These are phyloP conservation scores for Penelope pileata DNA, from an alignment of 2,113 vertebrate genomes.

Conservation along the genomic window DNA sequence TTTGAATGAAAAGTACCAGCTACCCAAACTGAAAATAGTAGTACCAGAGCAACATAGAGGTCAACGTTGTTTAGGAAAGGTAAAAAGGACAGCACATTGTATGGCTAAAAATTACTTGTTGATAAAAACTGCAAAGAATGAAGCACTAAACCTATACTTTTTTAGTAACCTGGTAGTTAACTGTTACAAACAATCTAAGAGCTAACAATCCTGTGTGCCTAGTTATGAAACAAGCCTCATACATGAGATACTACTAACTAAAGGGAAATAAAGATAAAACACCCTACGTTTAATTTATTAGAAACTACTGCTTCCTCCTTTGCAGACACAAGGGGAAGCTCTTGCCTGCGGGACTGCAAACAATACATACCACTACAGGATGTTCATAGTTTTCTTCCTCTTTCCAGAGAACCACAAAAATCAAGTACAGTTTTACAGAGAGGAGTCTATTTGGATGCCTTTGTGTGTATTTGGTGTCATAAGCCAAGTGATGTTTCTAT, in stretches of 20 bases:
- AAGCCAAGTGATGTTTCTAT: conserved; percentile 64
- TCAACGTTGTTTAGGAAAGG: not conserved
- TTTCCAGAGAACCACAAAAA: conserved; percentile 58
- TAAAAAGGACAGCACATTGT: not conserved
- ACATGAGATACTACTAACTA: not conserved
- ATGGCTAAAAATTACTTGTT: not conserved
- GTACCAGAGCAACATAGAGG: not conserved
- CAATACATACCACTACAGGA: conserved; percentile 51
- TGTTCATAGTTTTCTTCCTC: conserved; percentile 43
- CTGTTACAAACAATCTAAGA: not conserved
- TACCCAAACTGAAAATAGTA: not conserved
- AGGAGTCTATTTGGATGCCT: conserved; percentile 22
- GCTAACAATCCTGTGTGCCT: not conserved
- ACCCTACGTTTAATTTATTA: not conserved
- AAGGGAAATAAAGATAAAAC: not conserved
- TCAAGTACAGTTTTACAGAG: not conserved
- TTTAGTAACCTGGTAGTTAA: not conserved
- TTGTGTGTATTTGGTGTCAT: conserved; percentile 22
- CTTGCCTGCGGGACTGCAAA: conserved; percentile 44
- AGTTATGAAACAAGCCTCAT: not conserved
- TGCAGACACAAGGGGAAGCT: conserved; percentile 23
- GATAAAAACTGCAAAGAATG: not conserved
- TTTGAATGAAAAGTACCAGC: not conserved
- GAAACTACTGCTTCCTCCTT: not conserved
- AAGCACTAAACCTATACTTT: not conserved